phyloP scores from a whole-genome alignment of 2,888 invertebrate species.

The Dryadula phaetusa region DNA sequence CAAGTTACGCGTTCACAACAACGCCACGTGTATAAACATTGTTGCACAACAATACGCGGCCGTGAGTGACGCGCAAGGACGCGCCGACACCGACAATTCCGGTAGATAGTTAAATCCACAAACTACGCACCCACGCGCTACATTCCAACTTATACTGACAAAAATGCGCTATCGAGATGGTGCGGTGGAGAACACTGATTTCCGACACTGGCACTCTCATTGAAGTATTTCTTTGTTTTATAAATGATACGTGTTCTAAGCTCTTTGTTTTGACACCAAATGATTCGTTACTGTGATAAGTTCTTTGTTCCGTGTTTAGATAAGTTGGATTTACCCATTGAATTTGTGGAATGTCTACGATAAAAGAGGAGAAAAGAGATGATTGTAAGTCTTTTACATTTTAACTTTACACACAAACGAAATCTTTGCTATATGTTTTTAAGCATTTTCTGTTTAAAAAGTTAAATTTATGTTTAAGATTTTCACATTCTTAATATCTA shows the following conservation, averaged over 20 bases:
- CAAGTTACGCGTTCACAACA: conserved; percentile 65
- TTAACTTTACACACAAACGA: background rate
- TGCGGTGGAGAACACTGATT: conserved; percentile 52
- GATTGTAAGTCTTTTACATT: conserved; percentile 59
- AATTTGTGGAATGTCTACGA: conserved; percentile 47
- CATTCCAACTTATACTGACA: conserved; percentile 21
- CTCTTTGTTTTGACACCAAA: conserved; percentile 51
- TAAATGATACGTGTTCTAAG: conserved; percentile 53
- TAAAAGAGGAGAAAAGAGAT: conserved; percentile 47
- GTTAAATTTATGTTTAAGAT: background rate
- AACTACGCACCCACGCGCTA: conserved; percentile 43
- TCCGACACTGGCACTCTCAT: conserved; percentile 57
- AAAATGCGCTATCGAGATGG: conserved; percentile 35
- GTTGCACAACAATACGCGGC: conserved; percentile 80
- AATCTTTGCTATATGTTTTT: background rate
- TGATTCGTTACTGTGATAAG: conserved; percentile 53
- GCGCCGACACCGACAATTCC: conserved; percentile 36
- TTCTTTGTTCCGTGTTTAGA: conserved; percentile 52
- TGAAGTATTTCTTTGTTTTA: conserved; percentile 60
- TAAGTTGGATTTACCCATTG: conserved; percentile 41
- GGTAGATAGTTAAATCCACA: conserved; percentile 40
- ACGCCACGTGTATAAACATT: conserved; percentile 82
- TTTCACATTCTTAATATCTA: too few species aligned
- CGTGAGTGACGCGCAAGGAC: conserved; percentile 59
- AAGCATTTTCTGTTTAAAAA: too few species aligned